Conservation (phyloP, 2,113 vertebrate species). For the Perccottus glenii region DNA sequence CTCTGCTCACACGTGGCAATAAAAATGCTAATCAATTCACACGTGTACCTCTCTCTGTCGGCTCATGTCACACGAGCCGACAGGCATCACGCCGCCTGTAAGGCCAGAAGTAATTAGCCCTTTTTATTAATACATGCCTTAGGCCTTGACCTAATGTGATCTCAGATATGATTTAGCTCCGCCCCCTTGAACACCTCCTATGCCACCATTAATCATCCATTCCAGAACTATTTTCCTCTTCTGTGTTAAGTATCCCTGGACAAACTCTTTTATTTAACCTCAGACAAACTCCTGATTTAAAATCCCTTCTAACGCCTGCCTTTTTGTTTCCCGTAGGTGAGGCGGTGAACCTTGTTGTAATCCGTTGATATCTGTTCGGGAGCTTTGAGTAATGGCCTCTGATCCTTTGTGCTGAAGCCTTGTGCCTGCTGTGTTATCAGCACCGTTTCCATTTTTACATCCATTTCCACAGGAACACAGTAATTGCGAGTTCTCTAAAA, state of each 20-base stretch:
- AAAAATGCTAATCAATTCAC: not conserved
- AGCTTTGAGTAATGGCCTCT: constrained; percentile 33
- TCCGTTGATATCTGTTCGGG: constrained; percentile 18
- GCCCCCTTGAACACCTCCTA: not conserved
- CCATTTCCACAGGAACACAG: constrained; percentile 1
- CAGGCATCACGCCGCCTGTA: not conserved
- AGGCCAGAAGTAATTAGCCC: not conserved
- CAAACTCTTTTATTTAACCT: constrained; percentile 20
- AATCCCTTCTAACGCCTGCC: constrained; percentile 18
- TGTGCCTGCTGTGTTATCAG: constrained; percentile 21
- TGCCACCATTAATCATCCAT: constrained; percentile 9
- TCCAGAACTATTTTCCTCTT: not conserved
- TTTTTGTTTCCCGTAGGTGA: constrained; percentile 19
- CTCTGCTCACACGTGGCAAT: constrained; percentile 3
- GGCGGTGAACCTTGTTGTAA: constrained; percentile 35
- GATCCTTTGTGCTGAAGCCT: constrained; percentile 35
- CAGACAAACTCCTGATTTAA: constrained; percentile 44
- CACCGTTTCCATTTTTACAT: constrained; percentile 11
- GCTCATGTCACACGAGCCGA: not conserved
- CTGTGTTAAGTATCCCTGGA: constrained; percentile 18
- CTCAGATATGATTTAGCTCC: not conserved
- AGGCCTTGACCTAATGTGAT: not conserved
- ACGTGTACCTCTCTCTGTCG: not conserved
- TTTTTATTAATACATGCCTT: not conserved
- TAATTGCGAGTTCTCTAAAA: constrained; percentile 18